Conservation (phyloP, 2,113 vertebrate species). For the Chlorocebus sabaeus region DNA sequence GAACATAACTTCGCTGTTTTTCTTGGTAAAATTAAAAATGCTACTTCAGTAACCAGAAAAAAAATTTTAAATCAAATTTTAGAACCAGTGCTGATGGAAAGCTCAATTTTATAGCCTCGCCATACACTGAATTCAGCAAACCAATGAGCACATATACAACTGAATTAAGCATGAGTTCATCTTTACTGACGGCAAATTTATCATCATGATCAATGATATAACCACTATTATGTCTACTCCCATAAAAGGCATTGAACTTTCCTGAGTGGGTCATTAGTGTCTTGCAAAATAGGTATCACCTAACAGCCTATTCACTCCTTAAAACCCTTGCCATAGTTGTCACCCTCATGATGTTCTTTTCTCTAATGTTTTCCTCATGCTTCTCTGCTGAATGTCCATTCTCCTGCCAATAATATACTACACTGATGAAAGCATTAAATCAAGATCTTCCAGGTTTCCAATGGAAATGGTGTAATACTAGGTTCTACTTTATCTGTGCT, state of each 20-base stretch:
- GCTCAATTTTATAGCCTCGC: neutral
- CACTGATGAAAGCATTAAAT: neutral
- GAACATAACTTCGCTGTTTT: neutral
- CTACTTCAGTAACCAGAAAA: neutral
- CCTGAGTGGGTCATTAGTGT: neutral
- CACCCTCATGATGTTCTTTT: neutral
- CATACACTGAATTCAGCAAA: neutral
- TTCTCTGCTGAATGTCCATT: neutral
- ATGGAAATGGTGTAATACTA: neutral
- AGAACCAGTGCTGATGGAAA: neutral
- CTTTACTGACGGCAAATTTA: neutral
- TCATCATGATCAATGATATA: neutral
- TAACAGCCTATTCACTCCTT: neutral
- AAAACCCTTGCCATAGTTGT: neutral
- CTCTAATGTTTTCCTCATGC: neutral
- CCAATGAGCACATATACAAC: neutral
- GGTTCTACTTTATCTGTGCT: neutral
- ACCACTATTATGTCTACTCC: neutral
- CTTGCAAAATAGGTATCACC: neutral
- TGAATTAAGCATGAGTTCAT: neutral
- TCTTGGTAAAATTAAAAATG: neutral
- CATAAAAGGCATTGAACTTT: neutral
- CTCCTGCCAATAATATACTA: neutral
- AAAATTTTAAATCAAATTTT: neutral
- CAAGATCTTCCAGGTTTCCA: neutral